These are phyloP conservation scores for Callionymus lyra DNA, from an alignment of 2,113 vertebrate genomes.

Conservation along the genomic window DNA sequence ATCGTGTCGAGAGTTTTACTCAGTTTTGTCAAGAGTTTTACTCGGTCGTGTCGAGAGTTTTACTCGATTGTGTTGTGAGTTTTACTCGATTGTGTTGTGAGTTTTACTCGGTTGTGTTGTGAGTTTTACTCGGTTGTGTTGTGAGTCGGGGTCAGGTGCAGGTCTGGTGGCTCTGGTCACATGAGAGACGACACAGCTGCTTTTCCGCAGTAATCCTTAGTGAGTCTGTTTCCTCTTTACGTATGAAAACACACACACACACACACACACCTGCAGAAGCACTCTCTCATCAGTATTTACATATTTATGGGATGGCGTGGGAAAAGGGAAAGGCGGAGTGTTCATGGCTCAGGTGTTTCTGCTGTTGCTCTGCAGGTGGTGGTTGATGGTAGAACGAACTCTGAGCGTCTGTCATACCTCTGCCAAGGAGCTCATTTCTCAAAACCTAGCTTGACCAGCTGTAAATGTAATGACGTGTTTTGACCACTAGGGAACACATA, in stretches of 20 bases:
- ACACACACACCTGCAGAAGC: conserved; percentile 34
- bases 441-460: too few species aligned
- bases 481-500: too few species aligned
- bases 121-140: background rate
- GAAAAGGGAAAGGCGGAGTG: conserved; percentile 58
- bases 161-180: conserved; percentile 42
- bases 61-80: too few species aligned
- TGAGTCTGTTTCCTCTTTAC: conserved; percentile 53
- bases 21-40: too few species aligned
- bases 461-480: too few species aligned
- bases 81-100: too few species aligned
- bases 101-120: too few species aligned
- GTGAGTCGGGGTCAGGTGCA: conserved; percentile 9
- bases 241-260: conserved; percentile 25
- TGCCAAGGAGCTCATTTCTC: too few species aligned
- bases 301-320: conserved; percentile 36
- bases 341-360: conserved; percentile 71
- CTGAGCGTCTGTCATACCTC: too few species aligned
- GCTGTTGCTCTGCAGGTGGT: conserved; percentile 71
- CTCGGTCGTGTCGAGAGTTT: too few species aligned
- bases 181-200: conserved; percentile 69
- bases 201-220: conserved; percentile 64
- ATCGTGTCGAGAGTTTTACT: too few species aligned
- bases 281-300: conserved; percentile 29
- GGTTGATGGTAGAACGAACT: conserved; percentile 67